Conservation (phyloP, 1,140 invertebrate species). For the Paraescarpia echinospica region DNA sequence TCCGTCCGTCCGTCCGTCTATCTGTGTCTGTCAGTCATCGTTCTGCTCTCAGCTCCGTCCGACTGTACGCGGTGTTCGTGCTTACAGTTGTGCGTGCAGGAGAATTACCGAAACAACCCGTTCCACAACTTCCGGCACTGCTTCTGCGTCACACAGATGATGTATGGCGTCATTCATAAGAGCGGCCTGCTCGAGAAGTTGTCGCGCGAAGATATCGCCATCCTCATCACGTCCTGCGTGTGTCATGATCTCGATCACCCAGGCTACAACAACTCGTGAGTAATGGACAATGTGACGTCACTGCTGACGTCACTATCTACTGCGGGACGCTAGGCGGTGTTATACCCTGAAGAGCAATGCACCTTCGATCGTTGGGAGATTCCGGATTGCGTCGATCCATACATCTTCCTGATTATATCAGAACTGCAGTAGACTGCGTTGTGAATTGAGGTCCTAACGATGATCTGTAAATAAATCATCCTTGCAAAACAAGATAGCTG, state of each 20-base stretch:
- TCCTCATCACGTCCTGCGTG: constrained; percentile 80
- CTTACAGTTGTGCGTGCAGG: constrained; percentile 68
- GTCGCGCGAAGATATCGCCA: constrained; percentile 74
- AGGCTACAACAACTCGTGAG: constrained; percentile 61
- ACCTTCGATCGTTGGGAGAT: no score
- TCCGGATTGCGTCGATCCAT: no score
- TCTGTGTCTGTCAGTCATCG: neutral
- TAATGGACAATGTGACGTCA: neutral
- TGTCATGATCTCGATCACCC: constrained; percentile 65
- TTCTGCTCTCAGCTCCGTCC: neutral
- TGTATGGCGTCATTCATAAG: constrained; percentile 64
- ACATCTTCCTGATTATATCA: no score
- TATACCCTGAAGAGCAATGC: no score
- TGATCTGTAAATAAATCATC: no score
- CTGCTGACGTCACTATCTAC: no score
- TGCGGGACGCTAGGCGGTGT: no score
- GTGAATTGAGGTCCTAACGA: no score
- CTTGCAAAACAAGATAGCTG: no score
- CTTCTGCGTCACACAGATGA: constrained; percentile 90
- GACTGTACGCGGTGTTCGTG: neutral
- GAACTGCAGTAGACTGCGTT: no score
- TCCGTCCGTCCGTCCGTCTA: no score
- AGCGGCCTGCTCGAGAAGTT: constrained; percentile 69
- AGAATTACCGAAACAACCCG: constrained; percentile 87
- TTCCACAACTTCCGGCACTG: constrained; percentile 89